Base-by-base conservation (phyloP, 2,797 vertebrate genomes). In the Falco rusticolus region DNA sequence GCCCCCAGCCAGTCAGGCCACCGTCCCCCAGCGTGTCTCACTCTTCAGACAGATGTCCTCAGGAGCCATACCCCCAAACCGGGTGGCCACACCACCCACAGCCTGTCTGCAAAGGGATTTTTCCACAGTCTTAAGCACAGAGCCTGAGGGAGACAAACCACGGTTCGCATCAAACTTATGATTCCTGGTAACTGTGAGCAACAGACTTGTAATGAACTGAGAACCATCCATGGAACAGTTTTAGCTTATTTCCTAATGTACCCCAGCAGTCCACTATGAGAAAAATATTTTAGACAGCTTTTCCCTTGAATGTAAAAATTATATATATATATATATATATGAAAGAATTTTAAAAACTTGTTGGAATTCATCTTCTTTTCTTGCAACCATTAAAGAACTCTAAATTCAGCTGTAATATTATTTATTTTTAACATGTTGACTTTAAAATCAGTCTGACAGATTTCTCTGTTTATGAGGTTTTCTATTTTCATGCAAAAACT, bases 151-250 rank as follows among this genome's bases (percentile, higher is more conserved):
- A 98, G 99, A 99, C 99, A 87, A 99, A n/a, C n/a, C n/a, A n/a
- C n/a, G n/a, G n/a, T n/a, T n/a, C n/a, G n/a, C n/a, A n/a, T n/a
- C 99, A 87, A 99, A 99, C 98, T 99, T 99, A 99, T 99, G 99
- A 99, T 99, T 98, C 97, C 97, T 88, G 98, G 98, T 98, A 85
- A 94, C 97, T 97, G 98, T 98, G 97, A 97, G 97, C 98, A 98
- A 97, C 97, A 96, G 97, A 7, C 96, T 95, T 97, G 90, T 89
- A 68, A 89, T 96, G 97, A 98, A 98, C 96, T 94, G 90, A 96
- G 77, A 97, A 97, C 95, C 92, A 97, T 97, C 94, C 91, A 93
- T 82, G 93, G 98, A 87, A 91, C 97, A 98, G 96, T 98, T 98
- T 98, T 98, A 98, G 98, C 98, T 95, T 97, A 91, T 98, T 98